These are phyloP conservation scores for Alsophila aescularia DNA, from an alignment of 2,888 invertebrate genomes.

Conservation along the genomic window DNA sequence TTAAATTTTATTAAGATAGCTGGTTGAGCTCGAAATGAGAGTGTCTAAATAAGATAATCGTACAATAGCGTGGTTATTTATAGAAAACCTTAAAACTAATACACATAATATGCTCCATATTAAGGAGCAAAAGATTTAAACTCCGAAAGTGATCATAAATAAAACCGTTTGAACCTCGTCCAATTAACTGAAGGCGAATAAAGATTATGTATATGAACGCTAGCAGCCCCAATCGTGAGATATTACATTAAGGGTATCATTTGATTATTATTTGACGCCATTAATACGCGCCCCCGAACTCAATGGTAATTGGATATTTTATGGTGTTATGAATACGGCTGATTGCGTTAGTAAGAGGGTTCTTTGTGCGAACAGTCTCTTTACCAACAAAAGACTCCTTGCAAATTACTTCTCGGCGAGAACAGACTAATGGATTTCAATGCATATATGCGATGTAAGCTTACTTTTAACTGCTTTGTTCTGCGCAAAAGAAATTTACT, in stretches of 20 bases:
- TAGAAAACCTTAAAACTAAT: too few species aligned
- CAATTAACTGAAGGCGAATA: slow-evolving; percentile 26
- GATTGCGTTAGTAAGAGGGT: slow-evolving; percentile 62
- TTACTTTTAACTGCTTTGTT: slow-evolving; percentile 77
- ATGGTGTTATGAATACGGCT: slow-evolving; percentile 65
- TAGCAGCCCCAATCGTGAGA: slow-evolving; percentile 35
- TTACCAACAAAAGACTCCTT: slow-evolving; percentile 72
- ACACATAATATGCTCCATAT: too few species aligned
- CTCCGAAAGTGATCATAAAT: slow-evolving; percentile 2
- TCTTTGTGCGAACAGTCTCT: slow-evolving; percentile 66
- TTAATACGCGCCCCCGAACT: slow-evolving; percentile 52
- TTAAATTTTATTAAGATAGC: slow-evolving; percentile 22
- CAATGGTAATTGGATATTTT: slow-evolving; percentile 67
- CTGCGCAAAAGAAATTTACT: slow-evolving; percentile 73
- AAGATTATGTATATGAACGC: slow-evolving; percentile 30
- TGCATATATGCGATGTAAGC: slow-evolving; percentile 73
- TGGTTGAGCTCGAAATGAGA: not conserved
- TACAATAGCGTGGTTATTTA: not conserved
- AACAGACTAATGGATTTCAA: slow-evolving; percentile 78
- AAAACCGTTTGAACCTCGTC: slow-evolving; percentile 19
- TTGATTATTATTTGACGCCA: slow-evolving; percentile 66
- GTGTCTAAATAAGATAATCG: slow-evolving; percentile 4
- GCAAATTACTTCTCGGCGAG: slow-evolving; percentile 73
- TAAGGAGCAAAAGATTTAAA: not conserved
- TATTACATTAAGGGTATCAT: slow-evolving; percentile 49